These are phyloP conservation scores for Pituophis catenifer DNA, from an alignment of 2,113 vertebrate species.

Conservation along the genomic window DNA sequence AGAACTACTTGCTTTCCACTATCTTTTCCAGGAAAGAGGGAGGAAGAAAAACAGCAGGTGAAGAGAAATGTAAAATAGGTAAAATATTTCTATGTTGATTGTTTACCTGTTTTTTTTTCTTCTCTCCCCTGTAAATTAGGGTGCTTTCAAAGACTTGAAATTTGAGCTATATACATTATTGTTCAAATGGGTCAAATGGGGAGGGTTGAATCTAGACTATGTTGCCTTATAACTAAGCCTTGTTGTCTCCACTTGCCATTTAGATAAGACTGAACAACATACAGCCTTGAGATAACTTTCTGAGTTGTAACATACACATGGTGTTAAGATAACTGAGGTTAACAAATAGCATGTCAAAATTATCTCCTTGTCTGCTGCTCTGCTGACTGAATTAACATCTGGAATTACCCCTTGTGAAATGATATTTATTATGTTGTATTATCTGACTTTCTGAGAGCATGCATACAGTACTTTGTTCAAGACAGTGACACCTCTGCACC, in stretches of 20 bases:
- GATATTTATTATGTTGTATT: not conserved
- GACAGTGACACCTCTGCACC: not conserved
- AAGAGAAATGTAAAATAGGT: not conserved
- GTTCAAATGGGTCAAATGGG: conserved; percentile 8
- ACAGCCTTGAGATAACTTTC: not conserved
- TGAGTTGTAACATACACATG: conserved; percentile 11
- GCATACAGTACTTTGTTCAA: not conserved
- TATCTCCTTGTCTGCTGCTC: not conserved
- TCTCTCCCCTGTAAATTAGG: conserved; percentile 5
- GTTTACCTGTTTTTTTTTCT: not conserved
- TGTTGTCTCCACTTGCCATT: conserved; percentile 6
- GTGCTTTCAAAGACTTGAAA: not conserved
- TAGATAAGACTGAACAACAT: conserved; percentile 10
- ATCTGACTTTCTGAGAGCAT: not conserved
- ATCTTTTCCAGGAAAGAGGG: not conserved
- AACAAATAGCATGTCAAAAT: conserved; percentile 6
- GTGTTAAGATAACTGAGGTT: conserved; percentile 16
- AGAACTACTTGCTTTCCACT: not conserved
- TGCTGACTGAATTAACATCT: not conserved
- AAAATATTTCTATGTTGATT: not conserved
- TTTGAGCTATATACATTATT: conserved; percentile 13
- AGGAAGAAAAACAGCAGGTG: not conserved
- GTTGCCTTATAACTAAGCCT: conserved; percentile 28
- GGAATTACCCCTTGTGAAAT: not conserved
- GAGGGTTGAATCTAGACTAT: not conserved